A percentile compares a stretch with the other conserved stretches of the same genome.
Evolutionary conservation across 37 sponge, comb jelly and placozoan genomes (phyloP).

Genomic region (Agelas oroides): DNA sequence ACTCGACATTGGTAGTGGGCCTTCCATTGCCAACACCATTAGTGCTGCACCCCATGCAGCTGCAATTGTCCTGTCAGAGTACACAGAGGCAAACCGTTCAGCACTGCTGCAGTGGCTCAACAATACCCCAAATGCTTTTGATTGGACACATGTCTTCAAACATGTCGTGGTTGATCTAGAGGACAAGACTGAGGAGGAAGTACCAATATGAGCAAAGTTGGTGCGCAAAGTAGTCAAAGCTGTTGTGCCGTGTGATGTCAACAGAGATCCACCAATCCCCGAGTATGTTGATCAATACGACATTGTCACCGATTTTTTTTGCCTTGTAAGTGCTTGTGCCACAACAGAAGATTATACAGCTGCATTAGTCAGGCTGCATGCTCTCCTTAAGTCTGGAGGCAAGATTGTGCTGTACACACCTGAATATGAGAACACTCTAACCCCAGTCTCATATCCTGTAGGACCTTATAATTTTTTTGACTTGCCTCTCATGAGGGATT

Average conservation of each 20-base stretch:
- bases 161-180: conserved; percentile 50
- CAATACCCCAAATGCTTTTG: conserved; percentile 9
- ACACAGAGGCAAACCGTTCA: conserved; percentile 12
- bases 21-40: conserved; percentile 9
- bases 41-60: conserved; percentile 35
- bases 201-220: conserved; percentile 8
- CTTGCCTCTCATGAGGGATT: too few species aligned
- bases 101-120: conserved; percentile 31
- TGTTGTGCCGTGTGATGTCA: conserved; percentile 48
- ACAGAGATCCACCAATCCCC: conserved; percentile 17
- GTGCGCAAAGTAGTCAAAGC: conserved; percentile 38
- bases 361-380: neutral
- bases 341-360: conserved; percentile 15
- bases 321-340: neutral
- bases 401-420: conserved; percentile 1
- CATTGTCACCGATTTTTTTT: conserved; percentile 5
- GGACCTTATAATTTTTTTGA: too few species aligned
- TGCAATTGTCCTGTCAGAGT: conserved; percentile 57
- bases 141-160: conserved; percentile 38
- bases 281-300: conserved; percentile 40
- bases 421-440: neutral
- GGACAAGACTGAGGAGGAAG: conserved; percentile 14
- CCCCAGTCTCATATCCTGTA: too few species aligned
- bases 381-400: conserved; percentile 40
- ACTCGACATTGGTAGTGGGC: conserved; percentile 47